A percentile compares a stretch with the other conserved stretches of the same genome.
Evolutionary conservation across 2,888 invertebrate species (phyloP).

Genomic region (Quadroppia sp.): DNA sequence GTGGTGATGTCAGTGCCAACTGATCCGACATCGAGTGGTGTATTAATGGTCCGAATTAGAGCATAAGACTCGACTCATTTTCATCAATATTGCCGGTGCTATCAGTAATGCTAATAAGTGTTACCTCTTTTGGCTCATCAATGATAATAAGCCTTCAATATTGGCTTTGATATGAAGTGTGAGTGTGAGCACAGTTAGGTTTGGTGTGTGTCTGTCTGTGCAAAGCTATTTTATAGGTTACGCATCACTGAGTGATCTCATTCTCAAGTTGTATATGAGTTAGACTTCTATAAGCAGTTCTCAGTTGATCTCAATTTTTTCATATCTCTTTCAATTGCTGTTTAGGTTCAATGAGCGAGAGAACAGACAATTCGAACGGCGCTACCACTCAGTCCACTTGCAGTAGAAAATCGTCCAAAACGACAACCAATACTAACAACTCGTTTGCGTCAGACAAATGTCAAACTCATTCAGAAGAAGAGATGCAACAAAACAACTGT

Average conservation of each 20-base stretch:
- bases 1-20: conserved; percentile 30
- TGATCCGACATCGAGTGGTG: background rate
- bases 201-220: conserved; percentile 11
- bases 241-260: conserved; percentile 38
- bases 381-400: conserved; percentile 1
- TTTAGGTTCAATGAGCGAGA: conserved; percentile 38
- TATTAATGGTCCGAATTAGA: conserved; percentile 30
- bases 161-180: background rate
- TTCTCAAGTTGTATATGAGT: conserved; percentile 23
- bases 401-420: conserved; percentile 18
- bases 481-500: conserved; percentile 33
- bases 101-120: conserved; percentile 12
- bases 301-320: conserved; percentile 38
- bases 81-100: conserved; percentile 35
- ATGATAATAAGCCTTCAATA: background rate
- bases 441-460: conserved; percentile 26
- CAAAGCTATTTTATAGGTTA: conserved; percentile 37
- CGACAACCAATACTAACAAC: conserved; percentile 9
- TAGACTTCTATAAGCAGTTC: conserved; percentile 2
- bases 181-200: background rate
- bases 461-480: conserved; percentile 1
- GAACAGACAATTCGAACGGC: conserved; percentile 24
- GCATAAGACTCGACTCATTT: conserved; percentile 17
- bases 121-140: conserved; percentile 5
- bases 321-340: conserved; percentile 29